Base-by-base conservation (phyloP, 2,113 vertebrate genomes). In the Odocoileus hemionus region DNA sequence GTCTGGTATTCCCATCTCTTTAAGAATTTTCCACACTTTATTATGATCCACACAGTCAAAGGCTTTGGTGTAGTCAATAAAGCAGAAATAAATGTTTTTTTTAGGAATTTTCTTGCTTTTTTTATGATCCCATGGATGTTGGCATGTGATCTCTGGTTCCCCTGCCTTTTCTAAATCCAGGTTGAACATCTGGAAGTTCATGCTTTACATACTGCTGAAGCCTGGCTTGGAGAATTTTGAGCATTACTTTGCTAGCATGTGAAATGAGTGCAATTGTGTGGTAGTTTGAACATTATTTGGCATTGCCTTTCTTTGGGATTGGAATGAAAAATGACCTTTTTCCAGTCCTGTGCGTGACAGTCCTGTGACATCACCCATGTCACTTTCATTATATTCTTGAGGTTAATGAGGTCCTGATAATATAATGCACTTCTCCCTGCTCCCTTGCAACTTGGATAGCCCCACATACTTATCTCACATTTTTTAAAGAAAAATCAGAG, bases 191-290 rank as follows among this genome's bases (percentile, higher is more conserved):
- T 23, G n/a, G n/a, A 70, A 23, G n/a, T 70, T 70, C n/a, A 39
- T 1, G 10, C 19, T 70, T 70, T 23, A 70, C 1, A 6, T 70
- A 39, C 5, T 39, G 10, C 19, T 70, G n/a, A 70, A 70, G 67
- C n/a, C 67, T 70, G n/a, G n/a, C 67, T 23, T 70, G n/a, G 67
- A 39, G n/a, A 70, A 70, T 70, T 70, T 70, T 39, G 67, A 70
- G n/a, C n/a, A 39, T 39, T 23, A 39, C 19, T 70, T 39, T 70
- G 5, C 67, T 70, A 70, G n/a, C 19, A 23, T 39, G 67, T 39
- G 67, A 70, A 23, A 39, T 39, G n/a, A 70, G n/a, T 70, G n/a
- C n/a, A 12, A 5, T 12, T 23, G 10, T 70, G 10, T 0, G 0
- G n/a, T 70, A 70, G 19, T 70, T 39, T 39, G 67, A 12, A 11